These are phyloP conservation scores for Triops cancriformis DNA, from an alignment of 1,140 invertebrate genomes.

Conservation along the genomic window DNA sequence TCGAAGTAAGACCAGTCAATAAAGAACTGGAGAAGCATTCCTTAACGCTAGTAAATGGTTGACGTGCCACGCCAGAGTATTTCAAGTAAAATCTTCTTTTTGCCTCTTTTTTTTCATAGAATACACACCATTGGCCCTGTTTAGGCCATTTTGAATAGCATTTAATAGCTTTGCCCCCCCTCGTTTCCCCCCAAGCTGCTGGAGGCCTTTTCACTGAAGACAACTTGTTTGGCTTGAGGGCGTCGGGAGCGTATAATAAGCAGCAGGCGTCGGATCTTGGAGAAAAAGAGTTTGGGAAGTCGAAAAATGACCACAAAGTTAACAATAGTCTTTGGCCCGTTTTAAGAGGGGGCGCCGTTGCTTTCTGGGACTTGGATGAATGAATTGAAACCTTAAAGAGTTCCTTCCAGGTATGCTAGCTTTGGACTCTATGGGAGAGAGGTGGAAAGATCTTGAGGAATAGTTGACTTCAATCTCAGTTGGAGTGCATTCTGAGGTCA, in stretches of 20 bases:
- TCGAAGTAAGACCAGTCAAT: not conserved
- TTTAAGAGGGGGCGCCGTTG: not conserved
- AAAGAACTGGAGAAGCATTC: not conserved
- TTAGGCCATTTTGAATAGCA: not conserved
- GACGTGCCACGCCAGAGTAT: not conserved
- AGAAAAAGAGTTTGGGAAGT: not conserved
- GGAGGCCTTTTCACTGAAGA: not conserved
- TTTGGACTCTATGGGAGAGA: not conserved
- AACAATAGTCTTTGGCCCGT: not conserved
- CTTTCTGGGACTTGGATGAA: conserved; percentile 4
- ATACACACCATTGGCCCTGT: not conserved
- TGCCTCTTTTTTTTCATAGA: not conserved
- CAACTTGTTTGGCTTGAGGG: not conserved
- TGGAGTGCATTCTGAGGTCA: not conserved
- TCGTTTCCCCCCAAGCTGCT: not conserved
- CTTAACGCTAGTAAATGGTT: not conserved
- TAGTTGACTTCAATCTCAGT: not conserved
- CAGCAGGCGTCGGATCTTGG: not conserved
- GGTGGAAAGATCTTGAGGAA: not conserved
- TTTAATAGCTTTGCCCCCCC: not conserved
- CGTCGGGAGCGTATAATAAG: conserved; percentile 1
- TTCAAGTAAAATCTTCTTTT: not conserved
- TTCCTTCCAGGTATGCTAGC: not conserved
- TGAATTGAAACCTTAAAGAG: not conserved
- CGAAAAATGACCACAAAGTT: conserved; percentile 7